A percentile compares a stretch with the other conserved stretches of the same genome.
These are phyloP conservation scores for Rhegmatorhina hoffmannsi DNA, from an alignment of 2,113 vertebrate genomes.

Conservation along the genomic window DNA sequence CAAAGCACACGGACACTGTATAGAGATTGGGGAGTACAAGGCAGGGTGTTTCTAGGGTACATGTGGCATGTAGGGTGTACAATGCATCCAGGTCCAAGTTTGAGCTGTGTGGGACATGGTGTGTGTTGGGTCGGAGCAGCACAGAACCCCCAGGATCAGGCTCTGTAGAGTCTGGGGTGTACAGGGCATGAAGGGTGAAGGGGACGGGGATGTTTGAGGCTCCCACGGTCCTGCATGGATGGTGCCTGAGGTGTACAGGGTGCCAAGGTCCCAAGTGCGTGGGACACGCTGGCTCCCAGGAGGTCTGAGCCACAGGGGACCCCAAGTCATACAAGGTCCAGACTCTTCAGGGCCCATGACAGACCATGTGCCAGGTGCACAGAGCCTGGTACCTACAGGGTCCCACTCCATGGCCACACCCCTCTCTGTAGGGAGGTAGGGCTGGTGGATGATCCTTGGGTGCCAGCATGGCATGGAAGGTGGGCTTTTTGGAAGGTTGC, in stretches of 20 bases:
- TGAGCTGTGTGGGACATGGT: not conserved
- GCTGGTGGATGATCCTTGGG: not conserved
- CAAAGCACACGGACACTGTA: not conserved
- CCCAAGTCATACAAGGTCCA: rapidly evolving
- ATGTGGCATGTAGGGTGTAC: not conserved
- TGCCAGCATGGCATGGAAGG: rapidly evolving
- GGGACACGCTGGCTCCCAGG: not conserved
- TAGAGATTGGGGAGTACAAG: not conserved
- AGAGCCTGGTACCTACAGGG: not conserved
- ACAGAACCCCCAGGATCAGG: rapidly evolving
- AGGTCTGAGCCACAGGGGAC: not conserved
- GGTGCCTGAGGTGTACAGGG: not conserved
- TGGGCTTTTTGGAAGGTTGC: not conserved
- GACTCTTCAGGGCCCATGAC: not conserved
- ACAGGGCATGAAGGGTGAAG: rapidly evolving
- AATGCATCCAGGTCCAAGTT: not conserved
- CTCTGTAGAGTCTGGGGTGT: not conserved
- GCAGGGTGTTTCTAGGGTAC: not conserved
- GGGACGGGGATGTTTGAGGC: not conserved
- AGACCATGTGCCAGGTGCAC: rapidly evolving
- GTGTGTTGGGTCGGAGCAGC: not conserved
- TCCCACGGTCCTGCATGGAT: not conserved
- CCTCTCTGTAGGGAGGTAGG: not conserved
- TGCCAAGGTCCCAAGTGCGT: not conserved
- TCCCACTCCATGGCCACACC: not conserved